A percentile compares a stretch with the other conserved stretches of the same genome.
These are phyloP conservation scores for Nibea coibor DNA, from an alignment of 2,113 vertebrate species.

Conservation along the genomic window DNA sequence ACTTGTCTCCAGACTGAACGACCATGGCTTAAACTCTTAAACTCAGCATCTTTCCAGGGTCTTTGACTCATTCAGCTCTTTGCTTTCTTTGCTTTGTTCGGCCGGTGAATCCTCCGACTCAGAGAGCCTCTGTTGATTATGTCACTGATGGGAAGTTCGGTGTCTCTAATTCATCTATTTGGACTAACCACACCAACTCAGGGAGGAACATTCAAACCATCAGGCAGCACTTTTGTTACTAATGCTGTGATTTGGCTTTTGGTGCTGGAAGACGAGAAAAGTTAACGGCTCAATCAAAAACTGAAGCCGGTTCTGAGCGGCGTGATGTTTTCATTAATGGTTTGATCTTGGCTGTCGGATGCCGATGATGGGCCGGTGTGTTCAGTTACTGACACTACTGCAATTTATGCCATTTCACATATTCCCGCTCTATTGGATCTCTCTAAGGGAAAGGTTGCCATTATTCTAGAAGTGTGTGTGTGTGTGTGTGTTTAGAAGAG, in stretches of 20 bases:
- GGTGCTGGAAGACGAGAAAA: too few relatives aligned
- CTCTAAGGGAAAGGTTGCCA: background rate
- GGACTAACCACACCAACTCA: background rate
- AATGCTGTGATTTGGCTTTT: too few relatives aligned
- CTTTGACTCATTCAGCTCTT: too few relatives aligned
- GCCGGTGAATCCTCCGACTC: too few relatives aligned
- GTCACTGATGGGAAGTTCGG: background rate
- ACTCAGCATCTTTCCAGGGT: too few relatives aligned
- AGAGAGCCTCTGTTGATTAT: background rate
- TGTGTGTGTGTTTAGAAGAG: background rate
- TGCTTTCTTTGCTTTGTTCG: too few relatives aligned
- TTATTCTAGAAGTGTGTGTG: background rate
- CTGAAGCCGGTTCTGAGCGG: too few relatives aligned
- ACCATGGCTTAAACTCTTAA: too few relatives aligned
- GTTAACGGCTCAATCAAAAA: constrained; percentile 54
- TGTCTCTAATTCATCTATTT: background rate
- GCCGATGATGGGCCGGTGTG: too few relatives aligned
- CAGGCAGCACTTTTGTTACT: constrained; percentile 23
- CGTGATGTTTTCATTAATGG: constrained; percentile 25
- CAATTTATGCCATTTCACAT: background rate
- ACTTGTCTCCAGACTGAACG: too few relatives aligned
- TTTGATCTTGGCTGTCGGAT: constrained; percentile 13
- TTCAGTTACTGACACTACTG: background rate
- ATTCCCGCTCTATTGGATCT: background rate
- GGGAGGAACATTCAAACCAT: constrained; percentile 31